phyloP scores from a whole-genome alignment of 2,888 invertebrate species.

The Pseudoips prasinana region DNA sequence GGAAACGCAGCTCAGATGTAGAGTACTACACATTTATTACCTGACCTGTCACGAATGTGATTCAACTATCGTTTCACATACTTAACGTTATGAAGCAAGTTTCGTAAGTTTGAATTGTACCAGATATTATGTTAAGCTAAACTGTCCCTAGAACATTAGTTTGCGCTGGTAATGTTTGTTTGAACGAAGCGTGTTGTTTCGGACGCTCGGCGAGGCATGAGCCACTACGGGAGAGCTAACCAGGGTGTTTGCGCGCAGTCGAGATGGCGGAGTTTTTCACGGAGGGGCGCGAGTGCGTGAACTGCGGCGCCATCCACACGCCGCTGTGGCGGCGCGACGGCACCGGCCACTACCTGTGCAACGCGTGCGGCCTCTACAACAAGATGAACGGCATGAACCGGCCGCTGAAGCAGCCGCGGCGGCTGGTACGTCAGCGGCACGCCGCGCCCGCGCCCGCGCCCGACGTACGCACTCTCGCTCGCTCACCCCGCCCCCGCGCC shows the following conservation, averaged over 20 bases:
- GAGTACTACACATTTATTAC: too few relatives aligned
- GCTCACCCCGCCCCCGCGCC: slow-evolving; percentile 35
- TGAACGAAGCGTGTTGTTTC: slow-evolving; percentile 1
- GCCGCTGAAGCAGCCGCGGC: slow-evolving; percentile 98
- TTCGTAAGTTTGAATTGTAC: too few relatives aligned
- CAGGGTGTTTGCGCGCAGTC: slow-evolving; percentile 52
- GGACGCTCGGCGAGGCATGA: slow-evolving; percentile 31
- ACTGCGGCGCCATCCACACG: slow-evolving; percentile 98
- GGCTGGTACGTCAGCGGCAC: slow-evolving; percentile 92
- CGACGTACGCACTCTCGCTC: slow-evolving; percentile 60
- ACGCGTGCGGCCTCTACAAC: slow-evolving; percentile 99
- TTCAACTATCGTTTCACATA: too few relatives aligned
- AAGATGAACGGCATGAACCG: slow-evolving; percentile 99
- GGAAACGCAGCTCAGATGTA: too few relatives aligned
- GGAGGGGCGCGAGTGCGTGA: slow-evolving; percentile 98
- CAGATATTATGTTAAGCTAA: too few relatives aligned
- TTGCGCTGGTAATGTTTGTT: too few relatives aligned
- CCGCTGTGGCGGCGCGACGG: slow-evolving; percentile 99
- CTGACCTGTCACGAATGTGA: too few relatives aligned
- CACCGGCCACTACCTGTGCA: slow-evolving; percentile 99
- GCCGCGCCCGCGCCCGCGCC: slow-evolving; percentile 68
- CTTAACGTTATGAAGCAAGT: too few relatives aligned
- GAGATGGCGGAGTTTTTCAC: slow-evolving; percentile 90
- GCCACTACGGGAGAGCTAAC: slow-evolving; percentile 28
- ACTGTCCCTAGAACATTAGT: too few relatives aligned